Conservation (phyloP, 2,113 vertebrate species). For the Tiliqua scincoides region DNA sequence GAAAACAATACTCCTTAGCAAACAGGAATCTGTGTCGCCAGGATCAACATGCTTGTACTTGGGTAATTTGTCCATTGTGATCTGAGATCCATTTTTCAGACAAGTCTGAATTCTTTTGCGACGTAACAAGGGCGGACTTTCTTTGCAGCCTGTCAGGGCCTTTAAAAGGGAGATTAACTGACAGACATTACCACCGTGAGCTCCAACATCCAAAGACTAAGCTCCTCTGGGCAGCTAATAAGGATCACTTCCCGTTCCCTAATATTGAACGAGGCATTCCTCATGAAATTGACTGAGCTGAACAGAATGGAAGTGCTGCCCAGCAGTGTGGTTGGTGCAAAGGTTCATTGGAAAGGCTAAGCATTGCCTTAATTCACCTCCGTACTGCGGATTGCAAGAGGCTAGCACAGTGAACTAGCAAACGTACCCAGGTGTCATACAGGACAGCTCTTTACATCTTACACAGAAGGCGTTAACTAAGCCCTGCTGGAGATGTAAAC, state of each 20-base stretch:
- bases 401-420: background rate
- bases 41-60: background rate
- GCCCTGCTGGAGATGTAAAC: background rate
- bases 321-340: background rate
- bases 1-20: slow-evolving; percentile 14
- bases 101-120: slow-evolving; percentile 12
- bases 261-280: background rate
- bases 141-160: background rate
- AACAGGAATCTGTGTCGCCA: background rate
- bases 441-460: background rate
- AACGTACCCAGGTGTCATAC: background rate
- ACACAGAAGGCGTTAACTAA: background rate
- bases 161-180: slow-evolving; percentile 14
- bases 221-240: background rate
- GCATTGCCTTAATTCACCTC: background rate
- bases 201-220: slow-evolving; percentile 7
- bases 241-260: background rate
- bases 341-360: background rate
- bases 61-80: background rate
- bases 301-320: background rate
- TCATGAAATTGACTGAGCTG: slow-evolving; percentile 20
- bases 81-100: slow-evolving; percentile 6
- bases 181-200: slow-evolving; percentile 8
- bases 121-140: background rate
- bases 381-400: background rate